Conservation (phyloP, 2,888 invertebrate genomes). For the Branchinecta sandiegonensis region DNA sequence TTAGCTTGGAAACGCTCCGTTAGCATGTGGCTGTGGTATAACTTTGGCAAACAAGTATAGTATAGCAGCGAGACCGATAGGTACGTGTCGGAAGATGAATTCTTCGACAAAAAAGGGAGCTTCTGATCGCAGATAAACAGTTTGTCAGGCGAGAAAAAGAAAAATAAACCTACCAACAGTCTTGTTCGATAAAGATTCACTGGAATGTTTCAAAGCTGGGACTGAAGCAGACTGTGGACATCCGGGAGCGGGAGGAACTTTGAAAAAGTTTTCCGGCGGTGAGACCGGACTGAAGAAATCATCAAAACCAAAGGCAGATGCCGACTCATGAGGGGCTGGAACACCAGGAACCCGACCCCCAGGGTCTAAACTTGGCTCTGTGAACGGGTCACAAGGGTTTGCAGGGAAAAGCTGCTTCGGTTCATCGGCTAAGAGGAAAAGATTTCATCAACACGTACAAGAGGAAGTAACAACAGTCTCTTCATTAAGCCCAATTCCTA, state of each 20-base stretch:
- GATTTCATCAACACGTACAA: no score
- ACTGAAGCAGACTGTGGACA: not conserved
- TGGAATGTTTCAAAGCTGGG: constrained; percentile 8
- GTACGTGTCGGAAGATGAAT: no score
- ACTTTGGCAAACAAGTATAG: no score
- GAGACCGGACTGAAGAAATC: constrained; percentile 16
- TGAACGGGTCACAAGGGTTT: constrained; percentile 19
- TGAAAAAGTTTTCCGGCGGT: not conserved
- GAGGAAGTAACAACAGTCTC: no score
- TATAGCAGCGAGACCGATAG: no score
- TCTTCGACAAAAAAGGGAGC: no score
- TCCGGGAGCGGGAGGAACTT: constrained; percentile 18
- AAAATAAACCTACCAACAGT: no score
- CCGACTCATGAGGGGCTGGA: constrained; percentile 23
- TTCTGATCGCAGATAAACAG: no score
- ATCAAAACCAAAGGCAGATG: constrained; percentile 18
- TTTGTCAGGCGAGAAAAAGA: no score
- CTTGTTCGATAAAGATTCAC: not conserved
- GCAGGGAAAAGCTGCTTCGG: constrained; percentile 22
- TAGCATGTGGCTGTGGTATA: no score
- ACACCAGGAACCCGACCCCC: constrained; percentile 21
- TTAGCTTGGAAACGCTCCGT: no score
- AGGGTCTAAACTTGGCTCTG: not conserved
- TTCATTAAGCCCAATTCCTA: no score
- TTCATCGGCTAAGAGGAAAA: not conserved